These are phyloP conservation scores for Brachionus rubens DNA, from an alignment of 1,140 invertebrate genomes.

Conservation along the genomic window DNA sequence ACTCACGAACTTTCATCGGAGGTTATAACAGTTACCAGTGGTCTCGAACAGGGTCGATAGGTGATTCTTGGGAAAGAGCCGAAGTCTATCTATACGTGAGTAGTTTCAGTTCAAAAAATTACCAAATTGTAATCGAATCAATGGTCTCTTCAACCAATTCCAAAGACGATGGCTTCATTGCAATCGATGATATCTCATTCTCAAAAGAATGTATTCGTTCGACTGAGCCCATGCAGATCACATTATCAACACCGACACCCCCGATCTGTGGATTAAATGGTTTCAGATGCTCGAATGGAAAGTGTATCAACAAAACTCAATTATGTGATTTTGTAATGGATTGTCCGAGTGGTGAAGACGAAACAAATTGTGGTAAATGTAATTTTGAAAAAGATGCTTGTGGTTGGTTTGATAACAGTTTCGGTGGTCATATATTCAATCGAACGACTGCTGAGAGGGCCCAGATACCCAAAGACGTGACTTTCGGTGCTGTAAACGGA, in stretches of 20 bases:
- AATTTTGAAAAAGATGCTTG: slow-evolving; percentile 52
- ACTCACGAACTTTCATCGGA: slow-evolving; percentile 50
- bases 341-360: slow-evolving; percentile 55
- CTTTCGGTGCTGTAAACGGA: slow-evolving; percentile 36
- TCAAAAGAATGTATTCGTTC: slow-evolving; percentile 51
- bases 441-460: slow-evolving; percentile 44
- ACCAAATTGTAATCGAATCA: slow-evolving; percentile 13
- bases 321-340: slow-evolving; percentile 55
- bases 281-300: slow-evolving; percentile 49
- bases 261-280: slow-evolving; percentile 49
- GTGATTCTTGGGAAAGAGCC: slow-evolving; percentile 20
- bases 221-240: background rate
- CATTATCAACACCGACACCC: slow-evolving; percentile 49
- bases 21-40: slow-evolving; percentile 50
- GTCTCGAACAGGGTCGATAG: slow-evolving; percentile 44
- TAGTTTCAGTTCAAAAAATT: background rate
- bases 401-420: slow-evolving; percentile 48
- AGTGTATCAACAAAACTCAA: slow-evolving; percentile 50
- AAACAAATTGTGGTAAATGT: slow-evolving; percentile 56
- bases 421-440: slow-evolving; percentile 51
- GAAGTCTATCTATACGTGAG: background rate
- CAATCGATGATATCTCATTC: slow-evolving; percentile 58
- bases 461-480: slow-evolving; percentile 47
- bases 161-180: slow-evolving; percentile 54
- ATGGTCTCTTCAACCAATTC: slow-evolving; percentile 49